Percentiles rank a stretch among this genome's conserved stretches.
Conservation (phyloP, 2,113 vertebrate genomes). For the Oxyura jamaicensis region DNA sequence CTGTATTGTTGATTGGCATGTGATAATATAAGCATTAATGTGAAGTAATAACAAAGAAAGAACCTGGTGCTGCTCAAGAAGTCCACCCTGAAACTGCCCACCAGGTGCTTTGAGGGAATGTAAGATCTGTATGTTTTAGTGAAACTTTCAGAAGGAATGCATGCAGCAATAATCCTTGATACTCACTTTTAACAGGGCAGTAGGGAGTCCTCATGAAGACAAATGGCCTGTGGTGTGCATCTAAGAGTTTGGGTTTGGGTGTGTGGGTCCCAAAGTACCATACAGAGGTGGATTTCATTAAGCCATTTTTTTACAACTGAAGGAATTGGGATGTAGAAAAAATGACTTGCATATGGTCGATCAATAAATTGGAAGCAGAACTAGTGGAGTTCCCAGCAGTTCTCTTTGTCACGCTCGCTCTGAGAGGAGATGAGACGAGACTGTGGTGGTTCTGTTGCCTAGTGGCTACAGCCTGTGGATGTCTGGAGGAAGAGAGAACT, state of each 20-base stretch:
- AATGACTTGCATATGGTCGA: not conserved
- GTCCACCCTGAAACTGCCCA: not conserved
- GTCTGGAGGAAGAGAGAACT: not conserved
- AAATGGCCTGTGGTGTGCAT: not conserved
- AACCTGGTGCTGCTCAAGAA: not conserved
- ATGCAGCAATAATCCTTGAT: not conserved
- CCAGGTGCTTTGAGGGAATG: not conserved
- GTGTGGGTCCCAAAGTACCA: not conserved
- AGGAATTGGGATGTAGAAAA: not conserved
- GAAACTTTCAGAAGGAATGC: not conserved
- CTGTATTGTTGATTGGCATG: conserved; percentile 26
- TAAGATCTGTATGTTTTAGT: not conserved
- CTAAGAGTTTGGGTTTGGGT: not conserved
- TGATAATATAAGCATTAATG: not conserved
- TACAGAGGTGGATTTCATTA: not conserved
- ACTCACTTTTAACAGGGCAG: not conserved
- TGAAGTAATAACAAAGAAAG: conserved; percentile 25
- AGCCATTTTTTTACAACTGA: not conserved
- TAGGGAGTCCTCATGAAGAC: not conserved
- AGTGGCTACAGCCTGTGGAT: not conserved
- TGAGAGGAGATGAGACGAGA: not conserved
- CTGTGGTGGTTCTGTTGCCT: not conserved
- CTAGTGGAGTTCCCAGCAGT: not conserved
- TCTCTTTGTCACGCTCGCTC: not conserved
- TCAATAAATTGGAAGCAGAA: not conserved